These are phyloP conservation scores for Yasuhikotakia modesta DNA, from an alignment of 2,797 vertebrate genomes.

Conservation along the genomic window DNA sequence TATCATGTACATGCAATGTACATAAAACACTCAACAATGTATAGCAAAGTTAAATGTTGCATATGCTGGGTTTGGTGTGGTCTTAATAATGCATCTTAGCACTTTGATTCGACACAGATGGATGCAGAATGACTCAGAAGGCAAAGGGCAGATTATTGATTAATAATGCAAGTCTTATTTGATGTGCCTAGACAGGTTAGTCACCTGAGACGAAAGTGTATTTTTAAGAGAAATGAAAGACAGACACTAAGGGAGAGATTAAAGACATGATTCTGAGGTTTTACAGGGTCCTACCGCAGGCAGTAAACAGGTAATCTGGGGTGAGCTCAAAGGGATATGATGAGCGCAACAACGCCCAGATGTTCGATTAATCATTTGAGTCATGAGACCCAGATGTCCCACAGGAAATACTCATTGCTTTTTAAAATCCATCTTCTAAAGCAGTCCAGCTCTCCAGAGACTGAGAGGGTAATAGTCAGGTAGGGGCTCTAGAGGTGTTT, in stretches of 20 bases:
- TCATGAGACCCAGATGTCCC: slow-evolving; percentile 47
- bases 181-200: slow-evolving; percentile 63
- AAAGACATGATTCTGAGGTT: slow-evolving; percentile 27
- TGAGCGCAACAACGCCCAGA: slow-evolving; percentile 42
- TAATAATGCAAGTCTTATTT: slow-evolving; percentile 70
- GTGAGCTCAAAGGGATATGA: slow-evolving; percentile 33
- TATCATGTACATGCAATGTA: background rate
- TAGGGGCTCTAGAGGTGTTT: slow-evolving; percentile 50
- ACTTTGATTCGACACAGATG: background rate
- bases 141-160: slow-evolving; percentile 62
- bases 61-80: background rate
- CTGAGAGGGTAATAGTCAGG: slow-evolving; percentile 50
- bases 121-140: slow-evolving; percentile 52
- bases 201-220: slow-evolving; percentile 56
- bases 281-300: slow-evolving; percentile 39
- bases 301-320: slow-evolving; percentile 48
- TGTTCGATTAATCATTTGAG: slow-evolving; percentile 59
- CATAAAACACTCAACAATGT: background rate
- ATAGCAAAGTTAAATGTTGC: background rate
- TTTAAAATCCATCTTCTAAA: slow-evolving; percentile 62
- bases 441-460: slow-evolving; percentile 55
- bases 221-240: slow-evolving; percentile 24
- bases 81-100: background rate
- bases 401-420: slow-evolving; percentile 55
- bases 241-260: slow-evolving; percentile 9